These are phyloP conservation scores for Shargacucullia verbasci DNA, from an alignment of 2,888 invertebrate genomes.

Conservation along the genomic window DNA sequence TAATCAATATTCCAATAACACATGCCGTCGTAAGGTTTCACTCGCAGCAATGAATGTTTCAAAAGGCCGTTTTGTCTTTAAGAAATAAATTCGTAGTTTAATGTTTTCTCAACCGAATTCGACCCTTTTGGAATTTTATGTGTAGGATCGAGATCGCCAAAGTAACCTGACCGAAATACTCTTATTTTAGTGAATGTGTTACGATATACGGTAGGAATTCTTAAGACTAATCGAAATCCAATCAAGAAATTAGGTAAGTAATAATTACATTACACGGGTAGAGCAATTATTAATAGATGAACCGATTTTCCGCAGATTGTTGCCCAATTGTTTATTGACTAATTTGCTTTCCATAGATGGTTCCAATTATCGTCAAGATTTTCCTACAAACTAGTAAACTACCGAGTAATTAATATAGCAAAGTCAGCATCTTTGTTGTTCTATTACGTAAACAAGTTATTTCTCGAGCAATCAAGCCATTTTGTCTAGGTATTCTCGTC, in stretches of 20 bases:
- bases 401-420: no score
- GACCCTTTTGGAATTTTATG: conserved; percentile 31
- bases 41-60: conserved; percentile 29
- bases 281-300: conserved; percentile 3
- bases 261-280: conserved; percentile 8
- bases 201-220: background rate
- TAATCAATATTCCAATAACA: conserved; percentile 1
- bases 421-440: no score
- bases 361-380: conserved; percentile 11
- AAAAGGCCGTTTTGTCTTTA: conserved; percentile 25
- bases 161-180: background rate
- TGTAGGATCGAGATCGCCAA: conserved; percentile 20
- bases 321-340: conserved; percentile 4
- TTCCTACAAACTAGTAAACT: background rate
- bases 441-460: no score
- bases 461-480: background rate
- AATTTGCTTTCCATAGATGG: conserved; percentile 19
- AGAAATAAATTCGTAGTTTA: conserved; percentile 38
- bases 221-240: conserved; percentile 4
- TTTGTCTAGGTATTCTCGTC: background rate
- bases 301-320: conserved; percentile 6
- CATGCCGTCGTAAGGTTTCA: background rate
- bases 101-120: conserved; percentile 20
- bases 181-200: conserved; percentile 4
- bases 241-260: conserved; percentile 11